phyloP scores from a whole-genome alignment of 2,113 vertebrate genomes.

The Stegostoma tigrinum region DNA sequence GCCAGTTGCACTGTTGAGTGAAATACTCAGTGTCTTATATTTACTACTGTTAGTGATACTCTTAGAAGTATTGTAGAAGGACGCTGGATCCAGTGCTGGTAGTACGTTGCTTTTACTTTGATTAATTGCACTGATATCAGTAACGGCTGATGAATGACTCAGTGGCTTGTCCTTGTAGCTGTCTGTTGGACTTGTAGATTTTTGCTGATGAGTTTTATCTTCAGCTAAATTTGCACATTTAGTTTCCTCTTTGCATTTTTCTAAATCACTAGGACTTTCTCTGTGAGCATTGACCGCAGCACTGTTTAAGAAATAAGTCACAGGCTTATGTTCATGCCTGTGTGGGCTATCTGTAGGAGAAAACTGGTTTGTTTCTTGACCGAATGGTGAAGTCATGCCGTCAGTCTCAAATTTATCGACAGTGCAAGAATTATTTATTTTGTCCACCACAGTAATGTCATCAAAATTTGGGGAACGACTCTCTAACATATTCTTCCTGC shows the following conservation, averaged over 20 bases:
- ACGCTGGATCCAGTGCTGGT: background rate
- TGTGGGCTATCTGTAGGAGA: background rate
- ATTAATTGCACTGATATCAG: background rate
- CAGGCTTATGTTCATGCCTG: background rate
- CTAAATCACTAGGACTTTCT: background rate
- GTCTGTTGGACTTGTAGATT: background rate
- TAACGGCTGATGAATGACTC: background rate
- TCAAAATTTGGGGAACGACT: background rate
- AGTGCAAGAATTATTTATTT: background rate
- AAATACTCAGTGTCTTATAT: background rate
- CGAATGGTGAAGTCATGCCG: background rate
- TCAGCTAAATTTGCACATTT: background rate
- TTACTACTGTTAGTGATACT: background rate
- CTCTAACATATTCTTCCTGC: background rate
- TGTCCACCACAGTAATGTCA: background rate
- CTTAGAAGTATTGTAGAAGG: background rate
- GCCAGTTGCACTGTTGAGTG: background rate
- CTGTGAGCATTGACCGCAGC: background rate
- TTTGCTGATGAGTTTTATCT: background rate
- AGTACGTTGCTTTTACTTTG: background rate
- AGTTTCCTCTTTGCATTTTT: background rate
- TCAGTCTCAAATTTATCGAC: background rate
- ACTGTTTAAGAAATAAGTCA: background rate
- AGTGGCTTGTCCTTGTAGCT: background rate
- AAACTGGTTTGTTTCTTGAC: background rate